Base-by-base conservation (phyloP, 1,140 invertebrate species). In the Maniola jurtina region DNA sequence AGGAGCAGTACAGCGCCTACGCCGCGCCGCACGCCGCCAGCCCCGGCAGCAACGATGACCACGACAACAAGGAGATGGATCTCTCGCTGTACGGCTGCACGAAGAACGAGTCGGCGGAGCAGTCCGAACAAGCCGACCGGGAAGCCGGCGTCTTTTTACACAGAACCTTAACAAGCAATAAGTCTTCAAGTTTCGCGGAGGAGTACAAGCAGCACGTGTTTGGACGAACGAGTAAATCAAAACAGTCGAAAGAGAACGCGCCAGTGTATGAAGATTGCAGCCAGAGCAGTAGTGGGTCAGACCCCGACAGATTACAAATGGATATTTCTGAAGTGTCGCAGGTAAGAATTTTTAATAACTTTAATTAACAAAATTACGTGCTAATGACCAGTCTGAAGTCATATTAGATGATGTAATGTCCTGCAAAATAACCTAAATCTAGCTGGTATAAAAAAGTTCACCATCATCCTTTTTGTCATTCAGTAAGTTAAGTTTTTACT, bases 241-340 rank as follows among this genome's bases (percentile, higher is more conserved):
- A 84, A 67, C 73, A 70, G 35, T 52, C 76, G 34, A 85, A 86
- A 67, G 86, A 88, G 38, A 89, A 79, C 64, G 71, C 80, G 7
- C 79, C 83, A 11, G 77, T 87, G 5, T 91, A 91, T 64, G 91
- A 92, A 61, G 90, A 91, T 11, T 89, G 86, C 76, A 92, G 90
- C 69, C 89, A 88, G 59, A 91, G 91, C 73, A 92, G 90, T 77
- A 91, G 90, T 62, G 90, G 86, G 5, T 91, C 91, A 1, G 91
- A 92, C 70, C 91, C 91, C 2, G 91, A 92, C 63, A 77, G 91
- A 62, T 76, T 92, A 64, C 91, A 92, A 66, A 92, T 92, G 91
- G 91, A 92, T 73, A 91, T 92, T 70, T 89, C 89, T 14, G 90
- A 91, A 76, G 85, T 91, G 77, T 89, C 85, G 59, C 86, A 90